phyloP scores from a whole-genome alignment of 2,888 invertebrate genomes.

The Ernsta delagoae region DNA sequence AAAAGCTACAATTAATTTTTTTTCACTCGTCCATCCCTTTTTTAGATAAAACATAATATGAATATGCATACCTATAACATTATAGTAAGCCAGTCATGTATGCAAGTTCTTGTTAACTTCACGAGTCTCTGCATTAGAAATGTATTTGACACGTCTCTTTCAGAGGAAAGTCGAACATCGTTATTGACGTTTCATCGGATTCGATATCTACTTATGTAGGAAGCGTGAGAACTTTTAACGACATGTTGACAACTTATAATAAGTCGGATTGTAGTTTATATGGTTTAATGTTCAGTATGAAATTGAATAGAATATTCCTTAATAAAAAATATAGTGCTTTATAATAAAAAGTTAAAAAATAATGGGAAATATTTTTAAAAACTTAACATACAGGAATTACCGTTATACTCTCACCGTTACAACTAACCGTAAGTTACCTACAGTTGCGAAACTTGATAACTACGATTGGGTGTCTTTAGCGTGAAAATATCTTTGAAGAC shows the following conservation, averaged over 20 bases:
- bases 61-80: no score
- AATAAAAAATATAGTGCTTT: no score
- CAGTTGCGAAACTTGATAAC: no score
- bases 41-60: not conserved
- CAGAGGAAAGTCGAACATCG: not conserved
- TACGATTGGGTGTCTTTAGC: no score
- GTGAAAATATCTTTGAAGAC: no score
- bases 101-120: no score
- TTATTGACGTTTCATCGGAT: slow-evolving; percentile 9
- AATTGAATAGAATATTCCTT: not conserved
- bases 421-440: no score
- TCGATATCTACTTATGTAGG: slow-evolving; percentile 7
- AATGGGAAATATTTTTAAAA: not conserved
- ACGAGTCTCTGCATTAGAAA: not conserved
- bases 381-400: no score
- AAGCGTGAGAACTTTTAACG: slow-evolving; percentile 16
- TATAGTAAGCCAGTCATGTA: no score
- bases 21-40: not conserved
- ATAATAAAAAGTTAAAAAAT: not conserved
- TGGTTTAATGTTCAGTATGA: not conserved
- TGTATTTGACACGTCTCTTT: not conserved
- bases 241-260: slow-evolving; percentile 26
- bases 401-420: no score
- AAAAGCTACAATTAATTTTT: not conserved
- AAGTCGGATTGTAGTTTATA: slow-evolving; percentile 9